These are phyloP conservation scores for Phalacrocorax carbo DNA, from an alignment of 2,113 vertebrate genomes.

Conservation along the genomic window DNA sequence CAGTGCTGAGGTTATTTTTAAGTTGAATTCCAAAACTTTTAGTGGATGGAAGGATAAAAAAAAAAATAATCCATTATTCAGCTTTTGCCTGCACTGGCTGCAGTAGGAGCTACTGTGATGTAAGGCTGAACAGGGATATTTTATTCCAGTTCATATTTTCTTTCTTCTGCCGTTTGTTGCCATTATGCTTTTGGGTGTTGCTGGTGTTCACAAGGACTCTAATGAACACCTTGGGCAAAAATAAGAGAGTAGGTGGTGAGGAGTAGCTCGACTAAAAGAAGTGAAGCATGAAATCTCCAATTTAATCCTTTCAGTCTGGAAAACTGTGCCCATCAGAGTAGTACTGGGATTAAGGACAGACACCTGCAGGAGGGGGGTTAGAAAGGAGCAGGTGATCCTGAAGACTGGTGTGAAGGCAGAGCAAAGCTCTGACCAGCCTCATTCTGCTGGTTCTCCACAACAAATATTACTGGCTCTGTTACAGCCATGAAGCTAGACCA, in stretches of 20 bases:
- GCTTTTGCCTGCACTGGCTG: background rate
- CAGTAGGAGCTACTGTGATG: too few species aligned
- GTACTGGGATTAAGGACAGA: background rate
- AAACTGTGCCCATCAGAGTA: background rate
- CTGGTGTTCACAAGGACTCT: background rate
- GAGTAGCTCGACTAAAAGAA: background rate
- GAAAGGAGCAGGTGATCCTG: fast-evolving
- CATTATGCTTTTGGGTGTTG: background rate
- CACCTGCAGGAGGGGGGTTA: too few species aligned
- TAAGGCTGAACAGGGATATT: background rate
- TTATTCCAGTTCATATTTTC: background rate
- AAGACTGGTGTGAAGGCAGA: background rate
- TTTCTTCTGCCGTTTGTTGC: background rate
- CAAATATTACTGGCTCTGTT: background rate
- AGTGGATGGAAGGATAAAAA: background rate
- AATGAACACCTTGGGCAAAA: background rate
- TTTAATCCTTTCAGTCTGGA: background rate
- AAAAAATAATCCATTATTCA: too few species aligned
- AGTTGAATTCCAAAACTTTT: background rate
- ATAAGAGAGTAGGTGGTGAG: too few species aligned
- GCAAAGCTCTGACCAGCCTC: background rate
- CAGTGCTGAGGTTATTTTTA: background rate
- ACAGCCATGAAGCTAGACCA: background rate
- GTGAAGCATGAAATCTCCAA: background rate
- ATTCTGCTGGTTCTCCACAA: background rate